phyloP scores from a whole-genome alignment of 2,797 vertebrate species.

The Sebastes minor region DNA sequence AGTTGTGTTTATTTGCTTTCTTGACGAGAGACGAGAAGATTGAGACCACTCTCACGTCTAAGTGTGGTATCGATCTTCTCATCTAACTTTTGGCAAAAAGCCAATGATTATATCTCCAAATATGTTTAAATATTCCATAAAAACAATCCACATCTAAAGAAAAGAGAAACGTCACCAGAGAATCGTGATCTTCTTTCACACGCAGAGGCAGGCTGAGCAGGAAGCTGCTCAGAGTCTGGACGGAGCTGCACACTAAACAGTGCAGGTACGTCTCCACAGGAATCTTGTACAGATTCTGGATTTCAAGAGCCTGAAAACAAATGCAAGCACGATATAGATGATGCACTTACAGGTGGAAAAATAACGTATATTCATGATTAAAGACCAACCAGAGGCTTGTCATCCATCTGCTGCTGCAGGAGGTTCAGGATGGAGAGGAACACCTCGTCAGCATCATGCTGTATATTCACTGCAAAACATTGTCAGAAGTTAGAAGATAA shows the following conservation, averaged over 20 bases:
- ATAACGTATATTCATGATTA: not conserved
- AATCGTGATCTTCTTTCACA: conserved; percentile 51
- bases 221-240: conserved; percentile 53
- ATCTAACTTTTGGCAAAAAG: not conserved
- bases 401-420: conserved; percentile 70
- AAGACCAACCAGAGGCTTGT: conserved; percentile 69
- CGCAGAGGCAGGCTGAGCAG: conserved; percentile 75
- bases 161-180: conserved; percentile 63
- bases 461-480: conserved; percentile 55
- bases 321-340: not conserved
- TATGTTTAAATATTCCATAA: not conserved
- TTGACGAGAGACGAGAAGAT: not conserved
- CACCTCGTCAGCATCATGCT: conserved; percentile 84
- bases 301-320: conserved; percentile 66
- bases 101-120: not conserved
- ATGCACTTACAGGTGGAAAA: not conserved
- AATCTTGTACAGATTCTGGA: conserved; percentile 76
- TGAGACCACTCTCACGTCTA: fast-evolving
- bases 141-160: not conserved
- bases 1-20: not conserved
- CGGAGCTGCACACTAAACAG: conserved; percentile 62
- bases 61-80: not conserved
- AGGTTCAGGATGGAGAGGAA: conserved; percentile 78
- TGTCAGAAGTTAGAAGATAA: not conserved
- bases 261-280: conserved; percentile 58